Evolutionary conservation across 2,113 vertebrate genomes (phyloP), one percentile per base, ranked within the genome.

Genomic region (Apaloderma vittatum): DNA sequence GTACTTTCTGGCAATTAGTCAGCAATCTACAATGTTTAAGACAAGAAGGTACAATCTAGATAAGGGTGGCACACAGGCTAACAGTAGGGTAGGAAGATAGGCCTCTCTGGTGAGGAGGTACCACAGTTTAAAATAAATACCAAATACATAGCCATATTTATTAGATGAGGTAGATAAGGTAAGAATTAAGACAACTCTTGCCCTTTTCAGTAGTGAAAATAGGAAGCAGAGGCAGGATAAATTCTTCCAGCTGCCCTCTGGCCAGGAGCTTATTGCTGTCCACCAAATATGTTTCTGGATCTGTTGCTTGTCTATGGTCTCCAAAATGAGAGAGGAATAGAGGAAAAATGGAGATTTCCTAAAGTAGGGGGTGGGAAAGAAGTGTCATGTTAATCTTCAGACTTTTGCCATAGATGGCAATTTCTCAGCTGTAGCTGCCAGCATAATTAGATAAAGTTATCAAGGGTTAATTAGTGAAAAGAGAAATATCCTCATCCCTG

Each of bases 381-480:
- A 91, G 14, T 52, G 13, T 11, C 19, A 19, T 40, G 17, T 52
- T 82, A 78, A 59, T 45, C 40, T 81, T 67, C 61, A 85, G 3
- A 12, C 13, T 61, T 6, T 82, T 2, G 3, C 30, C 0, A 1
- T 22, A 43, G 26, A 12, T 30, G 5, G 27, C 58, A 24, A 40
- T 82, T 30, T 61, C 37, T 82, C 49, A 61, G 6, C 6, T 36
- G 11, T 83, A 90, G 7, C 19, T 93, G 24, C 51, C 2, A 2
- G 6, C 13, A 40, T 52, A 85, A 72, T 48, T 4, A 8, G 23
- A 87, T 85, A n/a, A 77, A 7, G 3, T 68, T 90, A 61, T 79
- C 49, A 76, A 73, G 66, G 36, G 45, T 88, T 93, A 79, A 74
- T 77, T 51, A 80, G 34, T 19, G 54, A 61, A 80, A 83, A 81